A percentile compares a stretch with the other conserved stretches of the same genome.
Evolutionary conservation across 2,888 invertebrate genomes (phyloP).

Genomic region (Tolmerus cingulatus): DNA sequence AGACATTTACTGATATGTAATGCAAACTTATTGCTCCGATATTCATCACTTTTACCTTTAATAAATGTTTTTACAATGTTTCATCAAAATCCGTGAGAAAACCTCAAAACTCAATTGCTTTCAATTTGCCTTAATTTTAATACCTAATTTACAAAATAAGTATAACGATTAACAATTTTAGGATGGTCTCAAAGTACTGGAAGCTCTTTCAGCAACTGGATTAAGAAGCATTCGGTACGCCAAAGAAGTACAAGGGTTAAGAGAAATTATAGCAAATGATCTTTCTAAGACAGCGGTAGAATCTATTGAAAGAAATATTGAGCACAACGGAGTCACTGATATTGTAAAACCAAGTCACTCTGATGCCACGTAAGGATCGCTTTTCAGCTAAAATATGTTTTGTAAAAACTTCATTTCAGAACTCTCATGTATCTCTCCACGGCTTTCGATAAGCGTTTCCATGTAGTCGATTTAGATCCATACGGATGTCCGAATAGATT

Average conservation of each 20-base stretch:
- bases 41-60: too few species aligned
- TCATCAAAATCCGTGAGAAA: too few species aligned
- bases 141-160: too few species aligned
- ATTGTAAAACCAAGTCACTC: conserved; percentile 78
- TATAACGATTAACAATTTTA: background rate
- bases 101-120: too few species aligned
- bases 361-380: conserved; percentile 83
- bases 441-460: conserved; percentile 72
- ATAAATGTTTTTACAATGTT: too few species aligned
- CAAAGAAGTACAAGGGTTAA: conserved; percentile 86
- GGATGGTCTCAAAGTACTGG: conserved; percentile 71
- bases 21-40: too few species aligned
- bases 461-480: conserved; percentile 95
- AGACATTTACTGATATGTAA: too few species aligned
- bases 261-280: conserved; percentile 90
- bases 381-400: background rate
- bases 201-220: conserved; percentile 96
- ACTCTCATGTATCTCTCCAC: conserved; percentile 86
- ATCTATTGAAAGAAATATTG: conserved; percentile 82
- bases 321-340: conserved; percentile 76
- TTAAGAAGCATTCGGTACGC: conserved; percentile 95
- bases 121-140: too few species aligned
- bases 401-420: conserved; percentile 64
- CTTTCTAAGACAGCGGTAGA: conserved; percentile 84
- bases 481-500: conserved; percentile 96